A percentile compares a stretch with the other conserved stretches of the same genome.
phyloP scores from a whole-genome alignment of 2,113 vertebrate species.

The Lycaon pictus region DNA sequence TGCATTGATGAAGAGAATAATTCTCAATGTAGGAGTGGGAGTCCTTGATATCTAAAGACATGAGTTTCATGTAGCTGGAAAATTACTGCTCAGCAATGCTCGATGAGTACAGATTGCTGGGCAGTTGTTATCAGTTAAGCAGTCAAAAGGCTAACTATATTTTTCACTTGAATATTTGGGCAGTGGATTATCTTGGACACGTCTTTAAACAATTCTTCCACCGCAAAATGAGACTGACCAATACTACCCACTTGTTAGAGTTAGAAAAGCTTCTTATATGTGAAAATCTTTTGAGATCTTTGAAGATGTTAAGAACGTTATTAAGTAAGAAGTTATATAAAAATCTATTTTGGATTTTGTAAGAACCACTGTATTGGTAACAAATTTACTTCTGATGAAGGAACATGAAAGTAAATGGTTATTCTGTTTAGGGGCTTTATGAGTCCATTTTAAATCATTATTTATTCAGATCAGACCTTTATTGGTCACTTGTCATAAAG shows the following conservation, averaged over 20 bases:
- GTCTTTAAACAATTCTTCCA: neutral
- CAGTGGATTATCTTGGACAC: neutral
- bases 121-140: neutral
- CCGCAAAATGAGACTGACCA: neutral
- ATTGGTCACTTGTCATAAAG: conserved; percentile 52
- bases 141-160: neutral
- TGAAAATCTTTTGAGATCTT: conserved; percentile 29
- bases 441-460: conserved; percentile 36
- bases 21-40: neutral
- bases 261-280: neutral
- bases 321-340: conserved; percentile 29
- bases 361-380: conserved; percentile 59
- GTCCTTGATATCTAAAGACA: neutral
- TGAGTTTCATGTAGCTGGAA: neutral
- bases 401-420: conserved; percentile 54
- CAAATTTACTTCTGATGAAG: conserved; percentile 70
- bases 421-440: conserved; percentile 32
- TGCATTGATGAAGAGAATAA: conserved; percentile 22
- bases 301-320: conserved; percentile 37
- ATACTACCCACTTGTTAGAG: neutral
- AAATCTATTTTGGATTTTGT: conserved; percentile 68
- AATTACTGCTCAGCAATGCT: neutral
- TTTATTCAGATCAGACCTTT: conserved; percentile 55
- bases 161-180: conserved; percentile 20
- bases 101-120: neutral